These are phyloP conservation scores for Gephyroberyx darwinii DNA, from an alignment of 2,797 vertebrate genomes.

Conservation along the genomic window DNA sequence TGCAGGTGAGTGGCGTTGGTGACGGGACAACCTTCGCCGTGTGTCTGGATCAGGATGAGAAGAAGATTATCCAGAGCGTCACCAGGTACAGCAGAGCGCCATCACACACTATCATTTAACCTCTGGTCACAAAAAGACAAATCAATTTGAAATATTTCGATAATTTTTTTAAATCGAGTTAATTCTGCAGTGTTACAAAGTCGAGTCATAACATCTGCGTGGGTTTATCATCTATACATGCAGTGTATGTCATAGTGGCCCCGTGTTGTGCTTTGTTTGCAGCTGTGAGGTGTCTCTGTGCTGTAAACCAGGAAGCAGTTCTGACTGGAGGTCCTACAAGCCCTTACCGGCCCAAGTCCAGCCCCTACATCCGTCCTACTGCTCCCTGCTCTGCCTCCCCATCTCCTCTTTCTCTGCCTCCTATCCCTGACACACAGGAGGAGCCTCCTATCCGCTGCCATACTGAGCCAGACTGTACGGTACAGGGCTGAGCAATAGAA, in stretches of 20 bases:
- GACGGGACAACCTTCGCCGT: conserved; percentile 87
- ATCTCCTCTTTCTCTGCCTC: conserved; percentile 91
- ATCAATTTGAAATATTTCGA: too few relatives aligned
- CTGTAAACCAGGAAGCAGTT: conserved; percentile 86
- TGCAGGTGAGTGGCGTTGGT: conserved; percentile 80
- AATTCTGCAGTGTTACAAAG: too few relatives aligned
- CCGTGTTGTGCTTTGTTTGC: not conserved
- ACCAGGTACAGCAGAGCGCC: conserved; percentile 80
- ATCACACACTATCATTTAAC: not conserved
- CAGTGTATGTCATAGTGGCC: not conserved
- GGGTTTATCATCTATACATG: too few relatives aligned
- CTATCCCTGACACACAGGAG: conserved; percentile 71
- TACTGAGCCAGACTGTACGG: not conserved
- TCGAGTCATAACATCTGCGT: not conserved
- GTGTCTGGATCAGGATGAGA: conserved; percentile 95
- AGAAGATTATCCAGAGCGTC: conserved; percentile 94
- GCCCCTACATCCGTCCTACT: conserved; percentile 81
- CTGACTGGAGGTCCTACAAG: conserved; percentile 76
- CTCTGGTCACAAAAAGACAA: not conserved
- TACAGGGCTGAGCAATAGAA: not conserved
- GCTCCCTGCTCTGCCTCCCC: conserved; percentile 94
- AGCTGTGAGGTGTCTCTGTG: conserved; percentile 95
- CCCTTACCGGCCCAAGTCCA: conserved; percentile 66
- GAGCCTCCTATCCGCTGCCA: not conserved
- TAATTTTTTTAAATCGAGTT: too few relatives aligned